These are phyloP conservation scores for Scelioninae gen. 2 DNA, from an alignment of 2,888 invertebrate species.

Conservation along the genomic window DNA sequence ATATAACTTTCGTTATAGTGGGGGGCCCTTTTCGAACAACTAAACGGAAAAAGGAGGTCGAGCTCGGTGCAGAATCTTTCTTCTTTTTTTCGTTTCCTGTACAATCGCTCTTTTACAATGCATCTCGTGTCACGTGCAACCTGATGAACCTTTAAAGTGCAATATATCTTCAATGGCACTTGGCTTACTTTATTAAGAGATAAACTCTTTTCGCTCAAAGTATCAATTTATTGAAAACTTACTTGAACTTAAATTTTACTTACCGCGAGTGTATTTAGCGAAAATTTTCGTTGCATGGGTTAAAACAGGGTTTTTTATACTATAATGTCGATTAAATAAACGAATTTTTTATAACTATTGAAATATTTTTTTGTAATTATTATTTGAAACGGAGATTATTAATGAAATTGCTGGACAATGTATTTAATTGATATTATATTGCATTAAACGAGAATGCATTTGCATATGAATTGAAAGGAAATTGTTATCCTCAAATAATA, in stretches of 20 bases:
- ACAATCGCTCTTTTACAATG: constrained; percentile 53
- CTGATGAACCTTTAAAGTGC: constrained; percentile 50
- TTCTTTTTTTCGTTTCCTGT: constrained; percentile 57
- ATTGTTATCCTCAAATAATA: too few species aligned
- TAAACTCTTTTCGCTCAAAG: constrained; percentile 26
- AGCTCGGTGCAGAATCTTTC: constrained; percentile 55
- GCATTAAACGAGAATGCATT: too few species aligned
- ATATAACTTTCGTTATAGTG: constrained; percentile 59
- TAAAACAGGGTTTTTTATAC: too few species aligned
- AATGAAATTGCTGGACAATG: too few species aligned
- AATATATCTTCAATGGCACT: constrained; percentile 38
- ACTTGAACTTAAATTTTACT: constrained; percentile 9
- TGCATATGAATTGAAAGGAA: too few species aligned
- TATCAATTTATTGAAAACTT: constrained; percentile 31
- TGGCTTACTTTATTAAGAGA: constrained; percentile 47
- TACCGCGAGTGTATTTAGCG: neutral
- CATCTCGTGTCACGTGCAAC: constrained; percentile 53
- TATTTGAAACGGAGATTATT: too few species aligned
- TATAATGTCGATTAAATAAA: too few species aligned
- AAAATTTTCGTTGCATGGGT: neutral
- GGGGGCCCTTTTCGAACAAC: constrained; percentile 55
- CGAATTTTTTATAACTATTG: too few species aligned
- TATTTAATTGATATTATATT: too few species aligned
- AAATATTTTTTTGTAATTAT: too few species aligned
- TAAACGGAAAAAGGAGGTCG: constrained; percentile 57